Base-by-base conservation (phyloP, 2,888 invertebrate species). In the Rugalucina vietnamica region DNA sequence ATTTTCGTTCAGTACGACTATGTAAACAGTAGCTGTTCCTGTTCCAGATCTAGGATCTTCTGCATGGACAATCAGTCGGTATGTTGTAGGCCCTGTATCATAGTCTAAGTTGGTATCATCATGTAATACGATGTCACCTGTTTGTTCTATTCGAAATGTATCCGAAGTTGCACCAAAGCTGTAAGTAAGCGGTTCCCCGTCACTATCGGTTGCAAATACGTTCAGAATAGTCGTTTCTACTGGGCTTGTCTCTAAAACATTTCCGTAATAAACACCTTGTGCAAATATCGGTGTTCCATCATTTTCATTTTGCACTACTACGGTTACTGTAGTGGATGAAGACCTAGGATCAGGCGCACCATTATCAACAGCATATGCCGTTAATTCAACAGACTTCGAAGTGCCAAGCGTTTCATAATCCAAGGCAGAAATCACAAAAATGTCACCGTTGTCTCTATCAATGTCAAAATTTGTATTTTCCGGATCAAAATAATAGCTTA, bases 51-150 rank as follows among this genome's bases (percentile, higher is more conserved):
- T 91, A 54, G 95, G 95, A 95, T 69, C 97, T 96, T 12, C 95
- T 95, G 73, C 97, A 96, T 89, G 97, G 49, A 99, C 96, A 94
- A 98, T 98, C 29, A 98, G 95, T 84, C 97, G 96, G 95, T 98
- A 98, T 93, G 72, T 50, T 60, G 81, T 86, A 5, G 89, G 86
- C 1, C 78, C 36, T 24, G 86, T 87, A 81, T 94, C 93, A 54
- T 89, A 92, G 81, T 94, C 93, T 10, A 94, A 88, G 21, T 79
- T 12, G 24, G 76, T 29, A 82, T 81, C 70, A 79, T 85, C 60
- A 88, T 84, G 12, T 83, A 88, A 24, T 89, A 78, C 75, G 87
- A 88, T 21, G 90, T 91, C 27, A 78, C 87, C 57, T 49, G 84
- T 82, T 73, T 82, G 84, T 49, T 79, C 76, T 12, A 92, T 83